These are phyloP conservation scores for Caenorhabditis sulstoni DNA, from an alignment of 2,888 invertebrate genomes.

Conservation along the genomic window DNA sequence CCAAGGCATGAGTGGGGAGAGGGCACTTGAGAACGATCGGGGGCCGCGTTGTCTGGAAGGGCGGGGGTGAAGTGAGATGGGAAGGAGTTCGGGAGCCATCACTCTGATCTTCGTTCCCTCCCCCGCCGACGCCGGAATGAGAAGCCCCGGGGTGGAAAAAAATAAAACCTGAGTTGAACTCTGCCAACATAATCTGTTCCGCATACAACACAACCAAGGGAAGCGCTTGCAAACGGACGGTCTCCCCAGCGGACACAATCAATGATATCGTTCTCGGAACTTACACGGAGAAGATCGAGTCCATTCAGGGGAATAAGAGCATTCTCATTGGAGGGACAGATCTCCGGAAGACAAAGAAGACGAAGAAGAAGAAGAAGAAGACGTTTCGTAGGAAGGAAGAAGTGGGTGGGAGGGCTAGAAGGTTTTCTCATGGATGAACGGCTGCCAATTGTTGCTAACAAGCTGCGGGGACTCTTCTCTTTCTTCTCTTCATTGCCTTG, in stretches of 20 bases:
- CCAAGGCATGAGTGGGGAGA: background rate
- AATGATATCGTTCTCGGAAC: slow-evolving; percentile 15
- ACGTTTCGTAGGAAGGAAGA: too few relatives aligned
- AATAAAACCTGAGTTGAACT: slow-evolving; percentile 44
- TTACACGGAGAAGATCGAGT: slow-evolving; percentile 50
- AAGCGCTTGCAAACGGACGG: slow-evolving; percentile 17
- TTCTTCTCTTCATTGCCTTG: background rate
- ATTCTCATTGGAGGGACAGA: background rate
- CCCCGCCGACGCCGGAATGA: slow-evolving; percentile 3
- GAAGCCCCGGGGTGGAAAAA: slow-evolving; percentile 17
- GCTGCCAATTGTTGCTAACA: slow-evolving; percentile 54
- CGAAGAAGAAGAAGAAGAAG: slow-evolving; percentile 2
- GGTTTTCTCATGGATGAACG: slow-evolving; percentile 51
- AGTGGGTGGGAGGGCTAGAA: background rate
- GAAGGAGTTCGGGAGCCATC: background rate
- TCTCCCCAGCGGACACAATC: background rate
- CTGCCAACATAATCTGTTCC: slow-evolving; percentile 50
- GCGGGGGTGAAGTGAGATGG: too few relatives aligned
- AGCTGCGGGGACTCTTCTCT: slow-evolving; percentile 5
- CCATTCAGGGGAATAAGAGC: slow-evolving; percentile 23
- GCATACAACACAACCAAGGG: slow-evolving; percentile 36
- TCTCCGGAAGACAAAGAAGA: slow-evolving; percentile 7
- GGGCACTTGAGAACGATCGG: background rate
- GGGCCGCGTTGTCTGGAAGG: background rate
- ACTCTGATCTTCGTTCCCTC: slow-evolving; percentile 36